A percentile compares a stretch with the other conserved stretches of the same genome.
Conservation (phyloP, 2,113 vertebrate genomes). For the Microtus pennsylvanicus region DNA sequence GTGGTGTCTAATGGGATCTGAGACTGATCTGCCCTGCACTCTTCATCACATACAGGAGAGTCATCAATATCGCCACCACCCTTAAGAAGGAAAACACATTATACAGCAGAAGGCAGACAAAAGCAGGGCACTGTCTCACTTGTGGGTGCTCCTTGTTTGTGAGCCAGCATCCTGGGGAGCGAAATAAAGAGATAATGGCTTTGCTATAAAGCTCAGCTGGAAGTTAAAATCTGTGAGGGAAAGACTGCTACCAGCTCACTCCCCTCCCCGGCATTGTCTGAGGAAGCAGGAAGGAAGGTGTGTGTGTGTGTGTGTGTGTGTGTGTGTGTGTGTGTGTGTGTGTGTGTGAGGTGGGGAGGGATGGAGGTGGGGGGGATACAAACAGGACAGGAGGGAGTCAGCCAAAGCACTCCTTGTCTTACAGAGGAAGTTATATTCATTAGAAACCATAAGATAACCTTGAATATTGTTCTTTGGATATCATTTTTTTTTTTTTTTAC, state of each 20-base stretch:
- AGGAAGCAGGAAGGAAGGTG: not conserved
- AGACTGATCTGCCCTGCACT: not conserved
- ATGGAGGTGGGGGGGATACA: rapidly evolving
- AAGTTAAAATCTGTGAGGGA: not conserved
- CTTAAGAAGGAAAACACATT: not conserved
- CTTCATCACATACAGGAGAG: not conserved
- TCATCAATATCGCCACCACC: not conserved
- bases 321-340: too few relatives aligned
- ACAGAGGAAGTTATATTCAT: too few relatives aligned
- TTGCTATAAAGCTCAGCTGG: not conserved
- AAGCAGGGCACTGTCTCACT: not conserved
- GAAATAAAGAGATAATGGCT: conserved; percentile 55
- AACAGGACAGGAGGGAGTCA: not conserved
- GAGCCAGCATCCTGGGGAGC: not conserved
- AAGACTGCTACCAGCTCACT: not conserved
- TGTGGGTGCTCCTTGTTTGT: not conserved
- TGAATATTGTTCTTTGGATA: not conserved
- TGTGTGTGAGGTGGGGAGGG: too few relatives aligned
- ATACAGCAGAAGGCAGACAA: not conserved
- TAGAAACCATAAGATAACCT: not conserved
- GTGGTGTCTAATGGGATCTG: not conserved
- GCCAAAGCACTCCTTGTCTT: not conserved
- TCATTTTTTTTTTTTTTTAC: too few relatives aligned
- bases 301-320: too few relatives aligned
- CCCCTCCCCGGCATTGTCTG: not conserved